Base-by-base conservation (phyloP, 2,113 vertebrate genomes). In the Crotalus tigris region DNA sequence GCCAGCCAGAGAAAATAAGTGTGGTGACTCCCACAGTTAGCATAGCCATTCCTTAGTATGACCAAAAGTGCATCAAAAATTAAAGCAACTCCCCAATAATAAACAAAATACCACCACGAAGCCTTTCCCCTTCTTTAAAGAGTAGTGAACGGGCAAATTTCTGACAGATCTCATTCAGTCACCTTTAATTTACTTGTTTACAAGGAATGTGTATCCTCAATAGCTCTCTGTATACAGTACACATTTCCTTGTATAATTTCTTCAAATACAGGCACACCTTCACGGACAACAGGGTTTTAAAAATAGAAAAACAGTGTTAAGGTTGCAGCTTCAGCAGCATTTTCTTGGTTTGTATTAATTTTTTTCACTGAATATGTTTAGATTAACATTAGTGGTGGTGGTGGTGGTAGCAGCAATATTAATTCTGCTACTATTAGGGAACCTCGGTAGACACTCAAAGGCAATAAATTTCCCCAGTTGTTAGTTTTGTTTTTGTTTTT, bases 41-140 rank as follows among this genome's bases (percentile, higher is more conserved):
- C 95, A 96, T 96, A 96, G 96, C 96, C 95, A 96, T 92, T 91
- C 96, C 96, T 95, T 96, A 96, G 95, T 96, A 97, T 93, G 93
- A 95, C 96, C 96, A 96, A 93, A 69, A 58, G 26, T 61, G 87
- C 95, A 94, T 94, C 92, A 96, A 95, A 95, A 39, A 81, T 39
- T 19, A 81, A 81, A 81, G 7, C 1, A 81, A 8, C 3, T 3
- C 3, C n/a, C 69, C 69, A 81, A 81, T 19, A 44, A 44, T 7
- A 64, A 29, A 12, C 61, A 44, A 81, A 81, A 94, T 54, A 59
- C 91, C 29, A 15, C 39, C 53, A 11, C 0, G 7, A 5, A 15
- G 7, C 6, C 11, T 46, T 85, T 29, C 93, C 94, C 92, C 1
- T 61, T 53, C n/a, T 21, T 69, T 61, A 23, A 3, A 23, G 44